These are phyloP conservation scores for Anticlea derivata DNA, from an alignment of 2,888 invertebrate species.

Conservation along the genomic window DNA sequence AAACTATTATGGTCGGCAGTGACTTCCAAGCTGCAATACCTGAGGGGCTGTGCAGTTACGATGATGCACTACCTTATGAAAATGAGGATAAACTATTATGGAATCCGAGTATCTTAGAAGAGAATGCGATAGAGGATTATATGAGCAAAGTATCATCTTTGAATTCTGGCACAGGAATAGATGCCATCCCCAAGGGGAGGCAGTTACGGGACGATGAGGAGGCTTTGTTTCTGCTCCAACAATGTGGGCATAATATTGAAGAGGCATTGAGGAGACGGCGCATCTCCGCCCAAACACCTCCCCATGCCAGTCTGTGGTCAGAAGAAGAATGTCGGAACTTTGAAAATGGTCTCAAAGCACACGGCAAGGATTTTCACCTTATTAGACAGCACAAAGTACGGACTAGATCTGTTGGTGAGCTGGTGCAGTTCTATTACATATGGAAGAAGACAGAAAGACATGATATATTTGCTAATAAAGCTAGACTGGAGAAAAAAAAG, in stretches of 20 bases:
- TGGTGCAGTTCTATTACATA: slow-evolving; percentile 97
- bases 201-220: slow-evolving; percentile 95
- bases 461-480: slow-evolving; percentile 95
- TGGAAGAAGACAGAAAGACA: slow-evolving; percentile 99
- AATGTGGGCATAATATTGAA: slow-evolving; percentile 97
- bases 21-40: slow-evolving; percentile 97
- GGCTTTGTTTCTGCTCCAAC: slow-evolving; percentile 94
- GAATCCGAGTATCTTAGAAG: slow-evolving; percentile 92
- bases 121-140: slow-evolving; percentile 91
- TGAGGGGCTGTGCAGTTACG: slow-evolving; percentile 95
- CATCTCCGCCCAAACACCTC: slow-evolving; percentile 87
- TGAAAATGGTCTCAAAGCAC: slow-evolving; percentile 96
- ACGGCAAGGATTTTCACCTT: slow-evolving; percentile 97
- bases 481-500: slow-evolving; percentile 95
- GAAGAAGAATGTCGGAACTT: slow-evolving; percentile 98
- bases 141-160: slow-evolving; percentile 85
- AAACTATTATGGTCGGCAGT: slow-evolving; percentile 97
- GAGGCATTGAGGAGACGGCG: slow-evolving; percentile 93
- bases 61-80: slow-evolving; percentile 96
- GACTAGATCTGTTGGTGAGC: slow-evolving; percentile 96
- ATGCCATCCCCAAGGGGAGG: slow-evolving; percentile 87
- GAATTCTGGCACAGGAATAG: slow-evolving; percentile 71
- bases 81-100: slow-evolving; percentile 97
- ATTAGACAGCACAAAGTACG: slow-evolving; percentile 97
- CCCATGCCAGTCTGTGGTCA: slow-evolving; percentile 95